Percentiles rank a stretch among this genome's conserved stretches.
Conservation (phyloP, 2,113 vertebrate genomes). For the Ameiurus melas region DNA sequence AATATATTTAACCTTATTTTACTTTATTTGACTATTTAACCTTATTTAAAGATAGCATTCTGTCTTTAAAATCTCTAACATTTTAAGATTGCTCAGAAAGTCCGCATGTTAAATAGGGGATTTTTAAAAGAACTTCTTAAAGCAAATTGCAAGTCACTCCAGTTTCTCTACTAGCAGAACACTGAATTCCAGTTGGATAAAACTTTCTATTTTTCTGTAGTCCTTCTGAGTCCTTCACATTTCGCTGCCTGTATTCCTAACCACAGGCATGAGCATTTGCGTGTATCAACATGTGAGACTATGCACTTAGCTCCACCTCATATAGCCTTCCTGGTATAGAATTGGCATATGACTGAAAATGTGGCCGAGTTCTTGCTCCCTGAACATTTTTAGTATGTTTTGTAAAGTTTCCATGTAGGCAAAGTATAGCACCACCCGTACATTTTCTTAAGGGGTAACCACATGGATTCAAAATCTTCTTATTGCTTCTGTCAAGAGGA, state of each 20-base stretch:
- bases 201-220: not conserved
- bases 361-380: not conserved
- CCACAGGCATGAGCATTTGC: slow-evolving; percentile 38
- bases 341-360: not conserved
- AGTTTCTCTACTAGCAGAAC: not conserved
- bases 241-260: slow-evolving; percentile 13
- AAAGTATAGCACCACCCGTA: slow-evolving; percentile 4
- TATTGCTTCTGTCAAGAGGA: not conserved
- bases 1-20: not conserved
- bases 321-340: slow-evolving; percentile 30
- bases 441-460: not conserved
- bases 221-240: slow-evolving; percentile 25
- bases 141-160: slow-evolving; percentile 12
- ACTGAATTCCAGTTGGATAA: slow-evolving; percentile 39
- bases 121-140: slow-evolving; percentile 22
- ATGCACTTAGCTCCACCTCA: slow-evolving; percentile 3
- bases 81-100: too few species aligned
- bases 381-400: slow-evolving; percentile 30
- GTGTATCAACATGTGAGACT: slow-evolving; percentile 44
- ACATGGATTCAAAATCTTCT: not conserved
- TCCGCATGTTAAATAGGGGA: not conserved
- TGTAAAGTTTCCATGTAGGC: slow-evolving; percentile 19
- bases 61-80: not conserved
- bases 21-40: not conserved
- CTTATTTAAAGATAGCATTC: not conserved